Percentiles rank a stretch among this genome's conserved stretches.
These are phyloP conservation scores for Pseudorhiza aurosa DNA, from an alignment of 30 jellyfish, hydroid and myxozoan genomes.

Conservation along the genomic window DNA sequence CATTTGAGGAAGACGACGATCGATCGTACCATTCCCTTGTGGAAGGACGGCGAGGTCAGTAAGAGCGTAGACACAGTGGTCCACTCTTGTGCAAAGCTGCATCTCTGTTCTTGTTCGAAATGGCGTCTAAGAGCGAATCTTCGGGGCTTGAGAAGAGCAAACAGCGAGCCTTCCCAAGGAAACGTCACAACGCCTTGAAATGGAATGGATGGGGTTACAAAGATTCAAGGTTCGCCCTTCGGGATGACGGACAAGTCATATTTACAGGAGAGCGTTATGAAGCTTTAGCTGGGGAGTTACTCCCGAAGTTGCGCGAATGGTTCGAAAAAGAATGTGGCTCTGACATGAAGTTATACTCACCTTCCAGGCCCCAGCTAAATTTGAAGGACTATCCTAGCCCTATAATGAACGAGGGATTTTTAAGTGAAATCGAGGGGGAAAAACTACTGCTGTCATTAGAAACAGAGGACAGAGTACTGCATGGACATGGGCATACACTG, in stretches of 20 bases:
- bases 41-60: no score
- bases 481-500: constrained; percentile 98
- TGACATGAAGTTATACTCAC: constrained; percentile 67
- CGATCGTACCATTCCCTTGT: no score
- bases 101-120: neutral
- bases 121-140: neutral
- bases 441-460: constrained; percentile 61
- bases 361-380: constrained; percentile 60
- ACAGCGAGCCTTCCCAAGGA: constrained; percentile 80
- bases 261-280: constrained; percentile 84
- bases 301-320: constrained; percentile 91
- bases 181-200: constrained; percentile 84
- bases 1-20: neutral
- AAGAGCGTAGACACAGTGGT: no score
- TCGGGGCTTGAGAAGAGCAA: neutral
- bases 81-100: no score
- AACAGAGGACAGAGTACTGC: constrained; percentile 86
- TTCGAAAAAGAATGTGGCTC: constrained; percentile 90
- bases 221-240: constrained; percentile 73
- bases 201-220: constrained; percentile 98
- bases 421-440: constrained; percentile 25
- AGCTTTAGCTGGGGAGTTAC: constrained; percentile 84
- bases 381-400: constrained; percentile 80
- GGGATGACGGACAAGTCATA: constrained; percentile 52
- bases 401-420: constrained; percentile 51